These are phyloP conservation scores for Oncorhynchus nerka DNA, from an alignment of 2,113 vertebrate genomes.

Conservation along the genomic window DNA sequence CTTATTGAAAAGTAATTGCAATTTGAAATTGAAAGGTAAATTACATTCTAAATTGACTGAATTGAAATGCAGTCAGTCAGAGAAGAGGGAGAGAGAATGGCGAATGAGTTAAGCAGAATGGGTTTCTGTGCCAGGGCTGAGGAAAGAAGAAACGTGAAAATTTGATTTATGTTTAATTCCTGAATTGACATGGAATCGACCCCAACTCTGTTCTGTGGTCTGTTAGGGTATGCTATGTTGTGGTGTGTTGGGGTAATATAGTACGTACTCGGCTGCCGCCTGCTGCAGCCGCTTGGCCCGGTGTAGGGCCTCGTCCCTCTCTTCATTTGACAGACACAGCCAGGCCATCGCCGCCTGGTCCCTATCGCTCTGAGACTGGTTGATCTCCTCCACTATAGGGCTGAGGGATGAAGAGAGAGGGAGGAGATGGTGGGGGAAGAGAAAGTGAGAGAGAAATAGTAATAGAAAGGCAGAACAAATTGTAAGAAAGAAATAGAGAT, in stretches of 20 bases:
- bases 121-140: too few species aligned
- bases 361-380: slow-evolving; percentile 81
- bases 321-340: slow-evolving; percentile 81
- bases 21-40: too few species aligned
- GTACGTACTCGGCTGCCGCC: slow-evolving; percentile 76
- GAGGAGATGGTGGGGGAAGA: background rate
- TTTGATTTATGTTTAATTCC: too few species aligned
- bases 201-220: slow-evolving; percentile 3
- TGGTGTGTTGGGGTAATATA: slow-evolving; percentile 2
- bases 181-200: too few species aligned
- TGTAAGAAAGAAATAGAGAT: background rate
- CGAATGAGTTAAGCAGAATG: too few species aligned
- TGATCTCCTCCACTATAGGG: slow-evolving; percentile 84
- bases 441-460: background rate
- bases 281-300: slow-evolving; percentile 75
- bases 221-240: slow-evolving; percentile 8
- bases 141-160: too few species aligned
- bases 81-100: too few species aligned
- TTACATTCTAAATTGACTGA: too few species aligned
- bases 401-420: slow-evolving; percentile 17
- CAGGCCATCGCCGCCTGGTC: slow-evolving; percentile 84
- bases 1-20: too few species aligned
- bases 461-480: background rate
- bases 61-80: too few species aligned
- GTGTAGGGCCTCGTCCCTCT: slow-evolving; percentile 82